Base-by-base conservation (phyloP, 2,888 invertebrate species). In the Drosophila neonasuta region DNA sequence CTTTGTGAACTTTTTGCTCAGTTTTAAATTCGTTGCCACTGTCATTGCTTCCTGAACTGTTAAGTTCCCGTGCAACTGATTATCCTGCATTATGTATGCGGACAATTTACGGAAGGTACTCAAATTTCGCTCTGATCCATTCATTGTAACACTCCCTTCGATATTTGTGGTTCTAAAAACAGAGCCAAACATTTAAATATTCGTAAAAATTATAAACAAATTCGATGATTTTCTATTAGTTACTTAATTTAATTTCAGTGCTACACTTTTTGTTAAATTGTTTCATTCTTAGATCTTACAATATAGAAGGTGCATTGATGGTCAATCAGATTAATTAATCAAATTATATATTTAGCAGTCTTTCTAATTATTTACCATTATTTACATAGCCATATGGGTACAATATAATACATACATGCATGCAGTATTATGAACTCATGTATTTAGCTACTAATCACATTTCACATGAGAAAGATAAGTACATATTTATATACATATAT, bases 61-160 rank as follows among this genome's bases (percentile, higher is more conserved):
- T 75, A 99, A 92, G 92, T 98, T 97, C 0, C 95, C 95, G 87
- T 98, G 96, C 46, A 98, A 93, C 90, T 97, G 96, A 91, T 97
- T 97, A 89, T 97, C 97, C 91, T 99, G 98, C 97, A 98, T 91
- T 90, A 99, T 99, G 92, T 98, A 98, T 87, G 97, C 97, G 0
- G 97, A 97, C 77, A 97, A 92, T 92, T 98, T 98, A 66, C 97
- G 94, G 92, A 98, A 98, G 82, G 94, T 93, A 78, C 96, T 96
- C 73, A 96, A 91, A 90, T 96, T 96, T 73, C 96, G 93, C 91
- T 96, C 96, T 89, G 94, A 93, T 7, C 95, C 96, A 89, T 97
- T 97, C 92, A 96, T 96, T 68, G 96, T 95, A 79, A 97, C 95
- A 85, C 95, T 95, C 56, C 96, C 96, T 88, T 95, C 94, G 91